A percentile compares a stretch with the other conserved stretches of the same genome.
These are phyloP conservation scores for Monomorium pharaonis DNA, from an alignment of 1,140 invertebrate genomes.

Conservation along the genomic window DNA sequence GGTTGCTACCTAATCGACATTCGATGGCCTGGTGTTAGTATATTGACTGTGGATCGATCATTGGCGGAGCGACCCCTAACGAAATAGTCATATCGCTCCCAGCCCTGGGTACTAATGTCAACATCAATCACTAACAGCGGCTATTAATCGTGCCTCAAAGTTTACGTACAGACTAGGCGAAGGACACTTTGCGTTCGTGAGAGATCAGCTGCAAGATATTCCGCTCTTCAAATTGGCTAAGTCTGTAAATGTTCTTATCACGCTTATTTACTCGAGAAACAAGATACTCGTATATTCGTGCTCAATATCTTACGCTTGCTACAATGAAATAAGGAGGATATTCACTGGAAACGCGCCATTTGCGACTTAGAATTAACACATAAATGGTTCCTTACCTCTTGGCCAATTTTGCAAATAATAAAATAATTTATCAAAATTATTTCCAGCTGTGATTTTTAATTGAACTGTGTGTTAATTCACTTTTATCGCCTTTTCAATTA, in stretches of 20 bases:
- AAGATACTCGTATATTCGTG: neutral
- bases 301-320: neutral
- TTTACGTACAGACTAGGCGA: neutral
- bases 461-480: neutral
- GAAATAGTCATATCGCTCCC: conserved; percentile 51
- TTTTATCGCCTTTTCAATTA: neutral
- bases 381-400: neutral
- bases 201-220: conserved; percentile 18
- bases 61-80: conserved; percentile 16
- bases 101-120: conserved; percentile 41
- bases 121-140: conserved; percentile 54
- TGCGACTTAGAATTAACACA: neutral
- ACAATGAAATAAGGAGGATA: neutral
- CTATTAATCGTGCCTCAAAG: conserved; percentile 29
- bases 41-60: conserved; percentile 50
- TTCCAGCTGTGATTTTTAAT: neutral
- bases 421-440: neutral
- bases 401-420: neutral
- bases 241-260: conserved; percentile 7
- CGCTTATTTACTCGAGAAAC: neutral
- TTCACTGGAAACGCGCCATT: neutral
- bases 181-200: conserved; percentile 10
- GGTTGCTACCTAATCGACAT: conserved; percentile 25
- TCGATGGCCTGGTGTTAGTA: conserved; percentile 13
- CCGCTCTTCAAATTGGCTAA: conserved; percentile 20